Evolutionary conservation across 2,888 invertebrate genomes (phyloP).

Genomic region (Geophilus truncorum): DNA sequence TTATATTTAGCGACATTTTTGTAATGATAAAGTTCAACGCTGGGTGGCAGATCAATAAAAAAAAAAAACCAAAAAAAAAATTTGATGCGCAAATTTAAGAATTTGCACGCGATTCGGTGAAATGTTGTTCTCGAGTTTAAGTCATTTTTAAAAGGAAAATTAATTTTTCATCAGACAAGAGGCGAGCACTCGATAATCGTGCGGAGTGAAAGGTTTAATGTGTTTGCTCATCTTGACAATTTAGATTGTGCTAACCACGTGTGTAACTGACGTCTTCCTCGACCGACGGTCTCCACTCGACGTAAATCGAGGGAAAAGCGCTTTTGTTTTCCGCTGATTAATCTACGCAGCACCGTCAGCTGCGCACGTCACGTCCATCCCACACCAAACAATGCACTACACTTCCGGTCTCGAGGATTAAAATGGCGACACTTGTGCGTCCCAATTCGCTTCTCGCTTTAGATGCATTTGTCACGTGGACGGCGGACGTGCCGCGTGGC

Average conservation of each 20-base stretch:
- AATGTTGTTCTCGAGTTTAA: not conserved
- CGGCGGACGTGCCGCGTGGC: slow-evolving; percentile 13
- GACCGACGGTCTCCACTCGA: not conserved
- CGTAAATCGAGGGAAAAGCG: not conserved
- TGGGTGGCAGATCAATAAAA: no score
- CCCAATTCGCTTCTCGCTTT: not conserved
- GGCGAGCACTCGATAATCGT: not conserved
- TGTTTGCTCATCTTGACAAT: slow-evolving; percentile 31
- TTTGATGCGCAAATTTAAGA: no score
- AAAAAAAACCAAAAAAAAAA: no score
- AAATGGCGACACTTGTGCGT: slow-evolving; percentile 7
- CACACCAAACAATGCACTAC: not conserved
- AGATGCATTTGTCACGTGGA: slow-evolving; percentile 16
- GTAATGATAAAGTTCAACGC: no score
- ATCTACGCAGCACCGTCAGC: not conserved
- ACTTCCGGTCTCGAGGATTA: slow-evolving; percentile 8
- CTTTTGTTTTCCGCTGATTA: slow-evolving; percentile 8
- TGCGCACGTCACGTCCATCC: not conserved
- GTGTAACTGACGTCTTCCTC: slow-evolving; percentile 25
- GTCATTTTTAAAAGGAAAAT: not conserved
- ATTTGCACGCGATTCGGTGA: not conserved
- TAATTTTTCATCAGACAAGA: not conserved
- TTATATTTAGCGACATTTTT: no score
- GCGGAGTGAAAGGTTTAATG: slow-evolving; percentile 30
- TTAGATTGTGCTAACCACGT: slow-evolving; percentile 33